A percentile compares a stretch with the other conserved stretches of the same genome.
Conservation (phyloP, 92 coral and sea anemone genomes). For the Porites lobata region DNA sequence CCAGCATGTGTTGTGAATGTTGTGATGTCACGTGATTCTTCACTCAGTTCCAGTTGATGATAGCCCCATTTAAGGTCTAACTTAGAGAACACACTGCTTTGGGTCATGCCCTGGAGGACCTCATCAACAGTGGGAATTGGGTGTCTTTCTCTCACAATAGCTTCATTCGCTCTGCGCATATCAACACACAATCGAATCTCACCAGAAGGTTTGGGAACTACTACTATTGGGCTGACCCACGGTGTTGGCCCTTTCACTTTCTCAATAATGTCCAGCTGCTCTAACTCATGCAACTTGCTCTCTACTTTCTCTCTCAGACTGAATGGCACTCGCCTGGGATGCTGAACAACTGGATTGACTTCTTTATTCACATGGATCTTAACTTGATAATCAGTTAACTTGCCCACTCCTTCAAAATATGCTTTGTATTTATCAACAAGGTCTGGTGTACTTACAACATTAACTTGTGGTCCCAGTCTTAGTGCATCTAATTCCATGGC, state of each 20-base stretch:
- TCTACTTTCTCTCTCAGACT: slow-evolving; percentile 44
- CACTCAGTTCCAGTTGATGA: too few species aligned
- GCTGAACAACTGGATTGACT: slow-evolving; percentile 40
- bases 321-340: slow-evolving; percentile 40
- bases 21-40: too few species aligned
- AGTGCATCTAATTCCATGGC: slow-evolving; percentile 39
- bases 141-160: slow-evolving; percentile 45
- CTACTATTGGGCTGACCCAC: slow-evolving; percentile 32
- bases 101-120: slow-evolving; percentile 43
- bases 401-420: too few species aligned
- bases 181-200: slow-evolving; percentile 48
- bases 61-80: slow-evolving; percentile 21
- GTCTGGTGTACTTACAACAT: too few species aligned
- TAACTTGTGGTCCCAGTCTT: too few species aligned
- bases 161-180: slow-evolving; percentile 26
- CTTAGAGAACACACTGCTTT: slow-evolving; percentile 49
- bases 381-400: too few species aligned
- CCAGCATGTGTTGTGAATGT: too few species aligned
- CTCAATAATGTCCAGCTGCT: slow-evolving; percentile 36
- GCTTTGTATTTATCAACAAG: too few species aligned
- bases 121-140: slow-evolving; percentile 46
- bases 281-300: slow-evolving; percentile 27
- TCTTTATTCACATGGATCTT: too few species aligned
- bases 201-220: slow-evolving; percentile 42
- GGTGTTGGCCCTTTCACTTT: slow-evolving; percentile 34